phyloP scores from a whole-genome alignment of 2,888 invertebrate species.

The Blera fallax region DNA sequence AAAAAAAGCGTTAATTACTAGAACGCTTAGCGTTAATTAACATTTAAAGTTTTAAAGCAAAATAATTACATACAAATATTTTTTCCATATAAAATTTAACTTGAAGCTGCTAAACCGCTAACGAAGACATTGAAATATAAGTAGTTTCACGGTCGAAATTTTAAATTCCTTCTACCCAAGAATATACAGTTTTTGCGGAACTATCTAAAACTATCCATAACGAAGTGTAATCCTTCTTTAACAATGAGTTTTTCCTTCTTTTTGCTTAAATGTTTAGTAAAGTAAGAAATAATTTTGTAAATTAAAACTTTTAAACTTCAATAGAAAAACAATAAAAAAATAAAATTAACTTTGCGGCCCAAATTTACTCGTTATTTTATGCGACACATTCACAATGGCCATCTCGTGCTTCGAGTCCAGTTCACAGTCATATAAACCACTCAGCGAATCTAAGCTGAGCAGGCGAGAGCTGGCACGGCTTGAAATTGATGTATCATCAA shows the following conservation, averaged over 20 bases:
- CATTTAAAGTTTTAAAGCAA: slow-evolving; percentile 35
- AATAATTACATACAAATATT: slow-evolving; percentile 37
- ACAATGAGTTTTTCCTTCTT: slow-evolving; percentile 5
- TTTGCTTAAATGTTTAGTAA: slow-evolving; percentile 17
- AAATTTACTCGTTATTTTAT: slow-evolving; percentile 82
- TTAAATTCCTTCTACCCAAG: slow-evolving; percentile 12
- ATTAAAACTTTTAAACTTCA: slow-evolving; percentile 31
- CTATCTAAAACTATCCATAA: slow-evolving; percentile 25
- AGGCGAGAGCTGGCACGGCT: slow-evolving; percentile 92
- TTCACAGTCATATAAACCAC: slow-evolving; percentile 90
- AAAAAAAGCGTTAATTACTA: slow-evolving; percentile 12
- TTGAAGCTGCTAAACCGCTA: slow-evolving; percentile 42
- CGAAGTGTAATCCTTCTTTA: slow-evolving; percentile 1
- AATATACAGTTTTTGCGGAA: slow-evolving; percentile 8
- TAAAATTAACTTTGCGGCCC: slow-evolving; percentile 77
- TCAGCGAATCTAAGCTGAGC: slow-evolving; percentile 90
- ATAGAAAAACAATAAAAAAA: background rate
- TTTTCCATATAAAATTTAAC: slow-evolving; percentile 26
- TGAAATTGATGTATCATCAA: slow-evolving; percentile 89
- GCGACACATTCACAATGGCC: slow-evolving; percentile 82
- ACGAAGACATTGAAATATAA: slow-evolving; percentile 41
- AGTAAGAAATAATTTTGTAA: slow-evolving; percentile 60
- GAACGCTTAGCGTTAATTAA: slow-evolving; percentile 56
- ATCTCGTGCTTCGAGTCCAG: slow-evolving; percentile 82
- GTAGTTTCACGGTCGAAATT: slow-evolving; percentile 21